A percentile compares a stretch with the other conserved stretches of the same genome.
Conservation (phyloP, 2,797 vertebrate species). For the Urocyon cinereoargenteus region DNA sequence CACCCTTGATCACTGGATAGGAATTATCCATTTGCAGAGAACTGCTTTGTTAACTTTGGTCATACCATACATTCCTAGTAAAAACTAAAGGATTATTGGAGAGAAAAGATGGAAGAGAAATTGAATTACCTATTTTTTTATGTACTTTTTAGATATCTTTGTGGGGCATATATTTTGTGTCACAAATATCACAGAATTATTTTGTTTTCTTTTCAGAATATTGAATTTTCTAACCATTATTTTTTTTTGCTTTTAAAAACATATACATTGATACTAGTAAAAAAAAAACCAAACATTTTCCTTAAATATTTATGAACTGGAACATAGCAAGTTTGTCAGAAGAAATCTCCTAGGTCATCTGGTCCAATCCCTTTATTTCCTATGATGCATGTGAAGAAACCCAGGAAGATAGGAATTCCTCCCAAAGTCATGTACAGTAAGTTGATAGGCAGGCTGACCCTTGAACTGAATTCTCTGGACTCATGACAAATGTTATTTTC, state of each 20-base stretch:
- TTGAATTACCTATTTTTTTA: neutral
- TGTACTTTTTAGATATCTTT: neutral
- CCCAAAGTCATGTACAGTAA: neutral
- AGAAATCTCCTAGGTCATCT: neutral
- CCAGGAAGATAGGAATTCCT: neutral
- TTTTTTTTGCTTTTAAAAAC: neutral
- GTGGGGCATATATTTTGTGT: neutral
- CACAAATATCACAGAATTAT: neutral
- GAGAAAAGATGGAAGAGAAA: slow-evolving; percentile 87
- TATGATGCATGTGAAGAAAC: neutral
- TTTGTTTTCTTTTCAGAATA: slow-evolving; percentile 8
- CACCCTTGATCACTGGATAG: slow-evolving; percentile 87
- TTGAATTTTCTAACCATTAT: neutral
- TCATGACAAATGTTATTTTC: neutral
- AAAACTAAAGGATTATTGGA: slow-evolving; percentile 84
- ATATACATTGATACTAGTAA: neutral
- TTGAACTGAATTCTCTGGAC: neutral
- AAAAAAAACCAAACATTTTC: neutral
- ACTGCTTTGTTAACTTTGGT: slow-evolving; percentile 89
- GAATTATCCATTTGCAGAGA: slow-evolving; percentile 88
- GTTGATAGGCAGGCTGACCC: neutral
- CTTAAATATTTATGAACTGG: neutral
- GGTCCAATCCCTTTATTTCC: neutral
- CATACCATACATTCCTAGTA: slow-evolving; percentile 90
- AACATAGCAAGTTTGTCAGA: neutral